Evolutionary conservation across 2,888 invertebrate genomes (phyloP).

Genomic region (Ornithoptera alexandrae): DNA sequence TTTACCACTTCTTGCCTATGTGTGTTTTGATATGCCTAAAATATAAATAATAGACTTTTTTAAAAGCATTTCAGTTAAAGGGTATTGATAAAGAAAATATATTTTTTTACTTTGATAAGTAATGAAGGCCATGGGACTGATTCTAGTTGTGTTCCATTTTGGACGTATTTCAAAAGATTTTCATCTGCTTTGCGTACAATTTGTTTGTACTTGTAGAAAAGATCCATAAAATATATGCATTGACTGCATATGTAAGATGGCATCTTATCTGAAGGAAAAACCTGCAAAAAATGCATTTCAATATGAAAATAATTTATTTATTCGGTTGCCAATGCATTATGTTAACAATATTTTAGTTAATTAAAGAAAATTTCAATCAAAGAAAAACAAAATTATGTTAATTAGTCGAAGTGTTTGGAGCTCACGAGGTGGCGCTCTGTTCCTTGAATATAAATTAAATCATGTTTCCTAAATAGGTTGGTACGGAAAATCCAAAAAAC

Average conservation of each 20-base stretch:
- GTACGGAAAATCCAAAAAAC: not conserved
- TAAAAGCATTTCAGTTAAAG: not conserved
- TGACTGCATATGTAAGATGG: slow-evolving; percentile 85
- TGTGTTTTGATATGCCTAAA: slow-evolving; percentile 36
- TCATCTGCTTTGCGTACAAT: slow-evolving; percentile 88
- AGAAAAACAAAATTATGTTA: not conserved
- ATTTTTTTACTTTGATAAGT: slow-evolving; percentile 59
- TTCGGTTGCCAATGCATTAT: not conserved
- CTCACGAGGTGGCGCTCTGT: slow-evolving; percentile 39
- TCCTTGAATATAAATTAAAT: not conserved
- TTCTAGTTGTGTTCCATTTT: slow-evolving; percentile 81
- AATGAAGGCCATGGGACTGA: slow-evolving; percentile 71
- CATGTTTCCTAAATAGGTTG: not conserved
- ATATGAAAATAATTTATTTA: not conserved
- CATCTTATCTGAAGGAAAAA: slow-evolving; percentile 85
- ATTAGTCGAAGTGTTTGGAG: not conserved
- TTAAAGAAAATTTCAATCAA: not conserved
- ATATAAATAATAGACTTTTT: slow-evolving; percentile 8
- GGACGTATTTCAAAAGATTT: slow-evolving; percentile 83
- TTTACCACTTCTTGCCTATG: slow-evolving; percentile 49
- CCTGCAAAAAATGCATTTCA: slow-evolving; percentile 52
- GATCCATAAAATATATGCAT: slow-evolving; percentile 84
- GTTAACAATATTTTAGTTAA: not conserved
- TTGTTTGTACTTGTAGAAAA: slow-evolving; percentile 86
- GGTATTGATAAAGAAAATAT: not conserved